phyloP scores from a whole-genome alignment of 2,888 invertebrate species.

The Calliphora vomitoria region DNA sequence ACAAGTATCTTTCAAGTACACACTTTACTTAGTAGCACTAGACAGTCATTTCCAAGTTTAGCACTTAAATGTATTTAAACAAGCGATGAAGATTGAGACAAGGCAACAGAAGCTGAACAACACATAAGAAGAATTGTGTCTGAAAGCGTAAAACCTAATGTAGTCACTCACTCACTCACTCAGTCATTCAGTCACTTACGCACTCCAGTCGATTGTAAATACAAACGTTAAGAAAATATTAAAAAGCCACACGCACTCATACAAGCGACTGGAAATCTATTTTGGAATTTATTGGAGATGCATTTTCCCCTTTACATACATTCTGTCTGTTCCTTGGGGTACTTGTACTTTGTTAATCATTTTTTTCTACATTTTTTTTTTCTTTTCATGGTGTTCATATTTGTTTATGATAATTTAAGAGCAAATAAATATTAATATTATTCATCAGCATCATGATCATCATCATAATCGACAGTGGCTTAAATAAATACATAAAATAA shows the following conservation, averaged over 20 bases:
- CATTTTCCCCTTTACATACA: neutral
- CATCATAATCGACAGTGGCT: slow-evolving; percentile 61
- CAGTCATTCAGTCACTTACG: slow-evolving; percentile 14
- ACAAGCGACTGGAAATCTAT: slow-evolving; percentile 25
- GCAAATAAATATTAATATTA: slow-evolving; percentile 77
- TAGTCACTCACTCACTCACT: slow-evolving; percentile 36
- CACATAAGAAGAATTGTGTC: slow-evolving; percentile 52
- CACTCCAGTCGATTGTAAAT: slow-evolving; percentile 29
- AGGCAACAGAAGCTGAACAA: slow-evolving; percentile 13
- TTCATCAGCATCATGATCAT: slow-evolving; percentile 52
- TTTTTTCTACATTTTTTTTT: neutral
- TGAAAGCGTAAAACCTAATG: slow-evolving; percentile 68
- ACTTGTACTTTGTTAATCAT: slow-evolving; percentile 59
- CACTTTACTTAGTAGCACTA: slow-evolving; percentile 64
- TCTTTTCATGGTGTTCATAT: slow-evolving; percentile 72
- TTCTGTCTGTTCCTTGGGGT: slow-evolving; percentile 45
- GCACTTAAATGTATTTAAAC: slow-evolving; percentile 69
- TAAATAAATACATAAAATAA: slow-evolving; percentile 58
- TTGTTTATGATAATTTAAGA: slow-evolving; percentile 83
- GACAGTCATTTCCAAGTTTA: slow-evolving; percentile 71
- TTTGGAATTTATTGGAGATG: slow-evolving; percentile 31
- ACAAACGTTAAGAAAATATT: slow-evolving; percentile 40
- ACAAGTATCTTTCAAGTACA: slow-evolving; percentile 58
- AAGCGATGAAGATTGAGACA: neutral
- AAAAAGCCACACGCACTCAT: slow-evolving; percentile 38